Percentiles rank a stretch among this genome's conserved stretches.
Evolutionary conservation across 1,140 invertebrate species (phyloP).

Genomic region (Diuraphis noxia): DNA sequence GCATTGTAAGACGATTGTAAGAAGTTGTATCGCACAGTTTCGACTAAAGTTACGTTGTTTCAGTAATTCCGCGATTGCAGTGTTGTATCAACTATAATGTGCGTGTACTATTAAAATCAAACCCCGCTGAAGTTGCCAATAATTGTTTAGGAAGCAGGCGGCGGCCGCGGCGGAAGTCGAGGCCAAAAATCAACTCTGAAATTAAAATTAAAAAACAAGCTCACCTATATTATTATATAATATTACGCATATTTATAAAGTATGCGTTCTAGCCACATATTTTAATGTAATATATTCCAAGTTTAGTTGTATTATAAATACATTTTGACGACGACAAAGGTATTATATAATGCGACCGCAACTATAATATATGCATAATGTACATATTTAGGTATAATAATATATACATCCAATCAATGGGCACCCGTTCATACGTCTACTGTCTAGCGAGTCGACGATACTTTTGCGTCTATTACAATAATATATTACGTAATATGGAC

Average conservation of each 20-base stretch:
- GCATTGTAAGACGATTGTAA: neutral
- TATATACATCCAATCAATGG: constrained; percentile 30
- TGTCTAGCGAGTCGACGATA: neutral
- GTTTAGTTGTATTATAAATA: neutral
- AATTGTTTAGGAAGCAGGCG: neutral
- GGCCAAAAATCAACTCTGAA: neutral
- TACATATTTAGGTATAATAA: neutral
- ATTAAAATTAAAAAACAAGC: neutral
- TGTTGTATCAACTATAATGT: neutral
- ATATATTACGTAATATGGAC: neutral
- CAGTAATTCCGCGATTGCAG: neutral
- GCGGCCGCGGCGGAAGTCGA: neutral
- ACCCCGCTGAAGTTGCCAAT: neutral
- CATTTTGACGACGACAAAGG: no score
- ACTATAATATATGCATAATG: neutral
- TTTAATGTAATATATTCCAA: neutral
- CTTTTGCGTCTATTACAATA: neutral
- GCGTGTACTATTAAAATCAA: neutral
- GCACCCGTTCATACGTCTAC: no score
- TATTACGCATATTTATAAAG: neutral
- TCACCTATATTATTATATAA: neutral
- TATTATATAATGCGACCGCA: neutral
- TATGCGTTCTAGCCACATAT: neutral
- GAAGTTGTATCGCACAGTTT: no score
- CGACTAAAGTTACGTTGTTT: neutral